A percentile compares a stretch with the other conserved stretches of the same genome.
phyloP scores from a whole-genome alignment of 2,888 invertebrate genomes.

The Busseola fusca region DNA sequence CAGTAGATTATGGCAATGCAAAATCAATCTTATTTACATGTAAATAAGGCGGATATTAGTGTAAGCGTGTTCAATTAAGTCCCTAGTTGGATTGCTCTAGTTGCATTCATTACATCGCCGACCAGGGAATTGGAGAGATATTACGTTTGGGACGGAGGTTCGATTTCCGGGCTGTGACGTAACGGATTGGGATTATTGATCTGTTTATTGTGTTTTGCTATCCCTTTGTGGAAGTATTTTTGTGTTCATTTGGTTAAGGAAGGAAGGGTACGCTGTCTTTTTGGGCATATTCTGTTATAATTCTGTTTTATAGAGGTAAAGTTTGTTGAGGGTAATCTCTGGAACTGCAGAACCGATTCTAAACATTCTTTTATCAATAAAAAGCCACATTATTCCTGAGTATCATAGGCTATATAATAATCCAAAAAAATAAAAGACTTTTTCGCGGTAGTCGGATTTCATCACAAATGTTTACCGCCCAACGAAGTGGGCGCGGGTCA shows the following conservation, averaged over 20 bases:
- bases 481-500: too few species aligned
- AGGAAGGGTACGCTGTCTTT: not conserved
- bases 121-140: conserved; percentile 50
- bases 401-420: too few species aligned
- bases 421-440: too few species aligned
- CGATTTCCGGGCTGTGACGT: conserved; percentile 55
- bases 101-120: conserved; percentile 51
- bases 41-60: not conserved
- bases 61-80: conserved; percentile 1
- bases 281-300: not conserved
- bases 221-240: conserved; percentile 8
- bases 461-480: too few species aligned
- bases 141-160: conserved; percentile 52
- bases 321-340: too few species aligned
- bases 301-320: not conserved
- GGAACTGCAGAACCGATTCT: too few species aligned
- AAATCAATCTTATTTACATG: conserved; percentile 5
- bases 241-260: conserved; percentile 7
- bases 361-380: too few species aligned
- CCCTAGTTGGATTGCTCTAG: conserved; percentile 39
- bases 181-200: conserved; percentile 39
- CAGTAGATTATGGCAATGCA: not conserved
- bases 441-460: too few species aligned
- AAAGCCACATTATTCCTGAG: too few species aligned
- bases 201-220: conserved; percentile 28